Percentiles rank a stretch among this genome's conserved stretches.
Conservation (phyloP, 2,888 invertebrate genomes). For the Drosophila rellima region DNA sequence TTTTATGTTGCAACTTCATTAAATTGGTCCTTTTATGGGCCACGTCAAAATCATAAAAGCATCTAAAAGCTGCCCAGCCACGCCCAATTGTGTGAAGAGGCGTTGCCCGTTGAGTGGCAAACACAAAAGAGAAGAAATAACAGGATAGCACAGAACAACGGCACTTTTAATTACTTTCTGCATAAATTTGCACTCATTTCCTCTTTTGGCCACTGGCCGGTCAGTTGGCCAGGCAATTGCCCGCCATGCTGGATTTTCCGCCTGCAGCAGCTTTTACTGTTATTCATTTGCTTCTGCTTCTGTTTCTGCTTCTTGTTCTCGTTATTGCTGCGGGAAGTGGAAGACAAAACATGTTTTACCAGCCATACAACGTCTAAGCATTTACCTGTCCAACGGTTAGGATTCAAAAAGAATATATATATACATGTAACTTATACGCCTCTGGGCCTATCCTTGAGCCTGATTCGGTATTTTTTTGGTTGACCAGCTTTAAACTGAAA, state of each 20-base stretch:
- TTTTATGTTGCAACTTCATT: conserved; percentile 74
- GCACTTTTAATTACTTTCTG: conserved; percentile 77
- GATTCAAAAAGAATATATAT: neutral
- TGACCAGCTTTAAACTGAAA: conserved; percentile 15
- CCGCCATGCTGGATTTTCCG: conserved; percentile 12
- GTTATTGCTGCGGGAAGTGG: conserved; percentile 13
- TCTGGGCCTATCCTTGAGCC: conserved; percentile 14
- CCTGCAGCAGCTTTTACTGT: conserved; percentile 32
- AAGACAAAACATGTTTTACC: conserved; percentile 18
- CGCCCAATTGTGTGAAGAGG: conserved; percentile 22
- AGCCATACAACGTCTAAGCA: conserved; percentile 18
- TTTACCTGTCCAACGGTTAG: conserved; percentile 20
- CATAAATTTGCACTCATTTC: conserved; percentile 76
- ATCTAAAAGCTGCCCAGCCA: conserved; percentile 42
- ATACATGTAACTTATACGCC: conserved; percentile 3
- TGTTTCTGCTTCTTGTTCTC: neutral
- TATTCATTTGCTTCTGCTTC: conserved; percentile 7
- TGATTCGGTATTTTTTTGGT: conserved; percentile 31
- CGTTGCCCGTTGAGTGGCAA: conserved; percentile 11
- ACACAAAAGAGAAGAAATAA: conserved; percentile 36
- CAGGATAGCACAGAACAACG: conserved; percentile 50
- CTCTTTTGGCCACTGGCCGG: conserved; percentile 14
- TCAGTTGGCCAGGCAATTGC: conserved; percentile 20
- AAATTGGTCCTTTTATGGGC: conserved; percentile 67
- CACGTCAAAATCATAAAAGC: conserved; percentile 58